phyloP scores from a whole-genome alignment of 2,113 vertebrate species.

The Aldabrachelys gigantea region DNA sequence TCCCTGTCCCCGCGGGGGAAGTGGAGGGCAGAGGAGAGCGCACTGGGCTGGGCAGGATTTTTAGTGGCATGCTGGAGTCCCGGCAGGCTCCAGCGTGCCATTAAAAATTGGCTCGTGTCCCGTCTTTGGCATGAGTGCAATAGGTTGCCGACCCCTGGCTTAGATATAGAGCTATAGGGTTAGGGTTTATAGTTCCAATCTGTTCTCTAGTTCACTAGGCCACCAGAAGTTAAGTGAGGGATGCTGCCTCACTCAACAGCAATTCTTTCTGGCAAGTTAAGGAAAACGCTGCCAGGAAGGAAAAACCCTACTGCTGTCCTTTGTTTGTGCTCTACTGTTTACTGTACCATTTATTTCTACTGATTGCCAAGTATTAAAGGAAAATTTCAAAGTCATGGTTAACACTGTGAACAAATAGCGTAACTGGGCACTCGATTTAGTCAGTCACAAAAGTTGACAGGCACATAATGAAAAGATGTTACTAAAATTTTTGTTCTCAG shows the following conservation, averaged over 20 bases:
- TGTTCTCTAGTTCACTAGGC: neutral
- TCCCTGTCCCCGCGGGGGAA: too few relatives aligned
- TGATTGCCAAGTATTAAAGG: neutral
- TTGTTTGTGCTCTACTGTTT: neutral
- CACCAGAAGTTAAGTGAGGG: neutral
- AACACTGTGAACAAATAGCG: neutral
- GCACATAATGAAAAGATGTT: neutral
- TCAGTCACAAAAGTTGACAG: neutral
- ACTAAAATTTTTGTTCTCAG: neutral
- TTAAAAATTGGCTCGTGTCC: too few relatives aligned
- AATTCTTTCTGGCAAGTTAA: neutral
- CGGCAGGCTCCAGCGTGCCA: too few relatives aligned
- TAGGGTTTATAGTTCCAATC: neutral
- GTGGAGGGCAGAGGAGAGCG: too few relatives aligned
- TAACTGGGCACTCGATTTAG: neutral
- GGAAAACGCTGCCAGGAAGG: neutral
- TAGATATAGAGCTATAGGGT: too few relatives aligned
- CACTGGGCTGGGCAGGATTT: too few relatives aligned
- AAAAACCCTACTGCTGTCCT: neutral
- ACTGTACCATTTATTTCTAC: neutral
- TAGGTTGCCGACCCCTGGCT: too few relatives aligned
- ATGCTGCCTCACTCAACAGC: neutral
- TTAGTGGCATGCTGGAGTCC: too few relatives aligned
- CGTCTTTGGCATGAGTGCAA: too few relatives aligned
- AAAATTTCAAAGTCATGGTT: neutral